Base-by-base conservation (phyloP, 2,113 vertebrate genomes). In the Corythaixoides concolor region DNA sequence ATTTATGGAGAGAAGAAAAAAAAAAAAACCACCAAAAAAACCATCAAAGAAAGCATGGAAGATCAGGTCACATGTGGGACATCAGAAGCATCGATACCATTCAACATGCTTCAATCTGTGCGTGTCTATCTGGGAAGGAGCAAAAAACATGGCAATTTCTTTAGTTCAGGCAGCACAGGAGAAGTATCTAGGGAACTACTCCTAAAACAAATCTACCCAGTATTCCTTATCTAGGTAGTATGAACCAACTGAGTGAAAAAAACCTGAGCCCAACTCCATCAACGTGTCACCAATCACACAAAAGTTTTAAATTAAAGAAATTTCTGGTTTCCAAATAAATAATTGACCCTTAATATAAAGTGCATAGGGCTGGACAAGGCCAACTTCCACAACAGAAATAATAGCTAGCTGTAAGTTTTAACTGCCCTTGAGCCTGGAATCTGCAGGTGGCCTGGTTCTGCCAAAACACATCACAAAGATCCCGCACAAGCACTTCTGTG, bases 1-100 rank as follows among this genome's bases (percentile, higher is more conserved):
- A 81, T 21, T 82, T 56, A 27, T 0, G 2, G 23, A 76, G 12
- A 78, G 12, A 89, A 69, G 4, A 3, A 39, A 69, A 21, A 3
- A 39, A 69, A 21, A 17, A 39, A 35, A 18, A 24, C 11, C 28
- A 43, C 12, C 21, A 39, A 18, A 41, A 26, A 45, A 41, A 17
- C 5, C 19, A 56, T 11, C 23, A 69, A 21, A 0, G 0, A 86
- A 52, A 47, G 17, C 14, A 59, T 0, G 41, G 58, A 73, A 47
- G 30, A 89, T 73, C 49, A 79, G 41, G 41, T 43, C 43, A 11
- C 19, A 37, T 47, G 47, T 59, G 24, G 17, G 43, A 59, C 30
- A 59, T 77, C n/a, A 84, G 59, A 70, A 74, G 17, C 3, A 4
- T 32, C 12, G 2, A 63, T 52, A 59, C 12, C n/a, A 70, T 0